These are phyloP conservation scores for Leptinotarsa defecta DNA, from an alignment of 1,140 invertebrate species.

Conservation along the genomic window DNA sequence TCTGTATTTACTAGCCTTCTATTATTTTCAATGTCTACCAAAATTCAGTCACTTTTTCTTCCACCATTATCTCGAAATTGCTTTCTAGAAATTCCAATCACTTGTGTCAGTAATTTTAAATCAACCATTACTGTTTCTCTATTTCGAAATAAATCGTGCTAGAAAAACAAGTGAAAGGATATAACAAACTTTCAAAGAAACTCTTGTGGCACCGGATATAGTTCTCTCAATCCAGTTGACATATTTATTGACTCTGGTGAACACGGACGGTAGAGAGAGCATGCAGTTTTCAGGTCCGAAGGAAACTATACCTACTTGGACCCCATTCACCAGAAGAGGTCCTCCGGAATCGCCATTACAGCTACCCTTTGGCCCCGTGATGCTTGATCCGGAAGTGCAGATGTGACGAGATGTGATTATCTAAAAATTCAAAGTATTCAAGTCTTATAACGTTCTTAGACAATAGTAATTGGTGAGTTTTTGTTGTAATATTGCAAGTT, in stretches of 20 bases:
- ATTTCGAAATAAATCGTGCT: too few species aligned
- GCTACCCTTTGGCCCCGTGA: conserved; percentile 27
- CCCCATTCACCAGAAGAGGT: conserved; percentile 33
- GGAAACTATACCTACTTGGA: conserved; percentile 37
- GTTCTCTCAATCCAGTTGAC: conserved; percentile 26
- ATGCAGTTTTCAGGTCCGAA: conserved; percentile 32
- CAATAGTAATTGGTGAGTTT: too few species aligned
- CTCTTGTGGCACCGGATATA: background rate
- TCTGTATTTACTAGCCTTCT: too few species aligned
- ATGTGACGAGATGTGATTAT: conserved; percentile 4
- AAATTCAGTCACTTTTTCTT: too few species aligned
- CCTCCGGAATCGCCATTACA: conserved; percentile 40
- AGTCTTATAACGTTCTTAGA: too few species aligned
- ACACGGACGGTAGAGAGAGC: conserved; percentile 32
- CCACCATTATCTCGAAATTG: too few species aligned
- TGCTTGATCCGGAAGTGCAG: conserved; percentile 1
- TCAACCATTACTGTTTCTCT: too few species aligned
- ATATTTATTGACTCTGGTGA: conserved; percentile 33
- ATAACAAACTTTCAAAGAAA: background rate
- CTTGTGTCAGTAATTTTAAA: too few species aligned
- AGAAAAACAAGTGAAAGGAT: too few species aligned
- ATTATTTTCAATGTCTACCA: too few species aligned
- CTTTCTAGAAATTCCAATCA: too few species aligned
- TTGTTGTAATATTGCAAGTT: too few species aligned
- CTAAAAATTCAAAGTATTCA: background rate